Base-by-base conservation (phyloP, 2,113 vertebrate genomes). In the Bettongia penicillata region DNA sequence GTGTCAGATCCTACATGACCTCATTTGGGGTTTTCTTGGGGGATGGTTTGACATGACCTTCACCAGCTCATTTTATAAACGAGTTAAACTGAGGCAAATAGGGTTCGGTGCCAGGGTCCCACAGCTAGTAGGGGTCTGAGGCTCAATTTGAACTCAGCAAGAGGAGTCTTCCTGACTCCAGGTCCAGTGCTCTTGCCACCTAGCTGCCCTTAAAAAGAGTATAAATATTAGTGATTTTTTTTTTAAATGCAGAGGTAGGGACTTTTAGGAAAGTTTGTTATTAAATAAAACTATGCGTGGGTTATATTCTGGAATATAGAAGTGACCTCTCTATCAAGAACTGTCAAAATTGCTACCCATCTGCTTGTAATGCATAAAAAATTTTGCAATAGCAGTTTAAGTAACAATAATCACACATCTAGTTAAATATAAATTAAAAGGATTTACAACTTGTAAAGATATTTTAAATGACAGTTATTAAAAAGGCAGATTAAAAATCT, bases 381-480 rank as follows among this genome's bases (percentile, higher is more conserved):
- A 91, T 52, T 55, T 93, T 94, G 6, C 37, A 93, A 53, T 5
- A 51, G 16, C 28, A 91, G 10, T 53, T 55, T 93, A 0, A n/a
- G 31, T 25, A 77, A 19, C 10, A 90, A 90, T 57, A 92, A 96
- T 90, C 51, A 96, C 12, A 61, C 68, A 95, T 93, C 84, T 52
- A 8, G 31, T 55, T 22, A n/a, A 92, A 90, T 52, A 90, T 4
- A 53, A 53, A 91, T 49, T 92, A 47, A 48, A 53, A 24, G 31
- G 8, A 89, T 92, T 77, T 77, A 61, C 0, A 31, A 0, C 48
- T 95, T 68, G 77, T 93, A 25, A 16, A 96, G 47, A 89, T 96
- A 48, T 93, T 51, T 95, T 94, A 91, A 96, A 93, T 47, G n/a
- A 50, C 95, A 96, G 93, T 31, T 19, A 95, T 93, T 48, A 92